Percentiles rank a stretch among this genome's conserved stretches.
Evolutionary conservation across 1,140 invertebrate species (phyloP).

Genomic region (Drosophila novamexicana): DNA sequence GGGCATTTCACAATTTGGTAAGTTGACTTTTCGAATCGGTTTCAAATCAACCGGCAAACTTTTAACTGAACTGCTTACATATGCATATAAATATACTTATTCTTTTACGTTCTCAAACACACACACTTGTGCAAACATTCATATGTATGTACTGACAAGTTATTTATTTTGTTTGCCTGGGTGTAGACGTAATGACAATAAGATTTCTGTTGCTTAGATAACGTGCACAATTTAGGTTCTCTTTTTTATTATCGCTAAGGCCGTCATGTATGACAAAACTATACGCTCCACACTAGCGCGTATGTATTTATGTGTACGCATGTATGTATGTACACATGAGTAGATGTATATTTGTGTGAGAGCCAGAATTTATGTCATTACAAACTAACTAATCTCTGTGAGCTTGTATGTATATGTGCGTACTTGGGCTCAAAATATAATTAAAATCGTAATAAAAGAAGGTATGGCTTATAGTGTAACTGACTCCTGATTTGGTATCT

Average conservation of each 20-base stretch:
- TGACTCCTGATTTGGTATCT: too few species aligned
- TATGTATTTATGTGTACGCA: neutral
- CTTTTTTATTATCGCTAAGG: constrained; percentile 23
- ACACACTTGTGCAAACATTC: neutral
- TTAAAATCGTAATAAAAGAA: too few species aligned
- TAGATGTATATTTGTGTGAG: neutral
- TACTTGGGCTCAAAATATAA: neutral
- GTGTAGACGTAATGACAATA: constrained; percentile 31
- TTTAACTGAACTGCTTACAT: constrained; percentile 4
- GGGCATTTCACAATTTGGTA: neutral
- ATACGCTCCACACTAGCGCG: neutral
- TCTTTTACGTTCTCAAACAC: too few species aligned
- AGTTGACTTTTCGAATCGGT: constrained; percentile 3
- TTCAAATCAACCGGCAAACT: constrained; percentile 9
- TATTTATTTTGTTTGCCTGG: constrained; percentile 28
- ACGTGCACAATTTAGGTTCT: constrained; percentile 26
- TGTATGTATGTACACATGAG: neutral
- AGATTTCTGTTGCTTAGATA: constrained; percentile 36
- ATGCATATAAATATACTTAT: neutral
- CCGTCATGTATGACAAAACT: constrained; percentile 7
- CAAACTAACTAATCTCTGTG: neutral
- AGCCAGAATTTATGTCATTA: neutral
- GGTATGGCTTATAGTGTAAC: neutral
- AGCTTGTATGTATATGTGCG: neutral
- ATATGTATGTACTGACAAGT: constrained; percentile 4